phyloP scores from a whole-genome alignment of 2,797 vertebrate genomes.

The Limnodromus scolopaceus region DNA sequence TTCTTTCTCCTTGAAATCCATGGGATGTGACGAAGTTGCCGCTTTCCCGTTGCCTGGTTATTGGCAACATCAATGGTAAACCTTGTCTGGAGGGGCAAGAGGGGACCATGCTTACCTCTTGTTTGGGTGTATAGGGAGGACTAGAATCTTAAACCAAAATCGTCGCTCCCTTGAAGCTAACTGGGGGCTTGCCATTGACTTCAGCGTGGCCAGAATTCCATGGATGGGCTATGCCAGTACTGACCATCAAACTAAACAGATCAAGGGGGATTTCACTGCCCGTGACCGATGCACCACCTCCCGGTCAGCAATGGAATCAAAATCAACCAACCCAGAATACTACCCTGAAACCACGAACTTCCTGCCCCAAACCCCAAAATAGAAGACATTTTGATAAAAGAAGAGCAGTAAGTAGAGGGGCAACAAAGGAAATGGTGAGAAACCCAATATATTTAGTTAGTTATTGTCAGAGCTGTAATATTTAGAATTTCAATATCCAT shows the following conservation, averaged over 20 bases:
- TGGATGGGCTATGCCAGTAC: neutral
- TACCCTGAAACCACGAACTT: neutral
- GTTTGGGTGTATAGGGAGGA: too few species aligned
- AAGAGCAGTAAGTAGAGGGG: neutral
- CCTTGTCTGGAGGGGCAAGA: too few species aligned
- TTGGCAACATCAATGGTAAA: too few species aligned
- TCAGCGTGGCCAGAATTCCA: neutral
- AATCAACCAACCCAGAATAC: neutral
- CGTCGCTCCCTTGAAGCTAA: neutral
- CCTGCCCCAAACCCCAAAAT: neutral
- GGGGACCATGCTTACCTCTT: too few species aligned
- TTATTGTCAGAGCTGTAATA: neutral
- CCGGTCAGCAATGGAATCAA: neutral
- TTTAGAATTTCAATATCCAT: neutral
- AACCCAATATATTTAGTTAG: neutral
- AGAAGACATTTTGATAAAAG: neutral
- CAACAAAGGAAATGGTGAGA: neutral
- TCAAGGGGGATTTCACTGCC: neutral
- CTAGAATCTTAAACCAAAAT: neutral
- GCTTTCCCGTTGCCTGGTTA: too few species aligned
- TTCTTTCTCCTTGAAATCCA: too few species aligned
- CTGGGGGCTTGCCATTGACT: neutral
- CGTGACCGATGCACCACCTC: neutral
- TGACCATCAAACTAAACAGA: neutral
- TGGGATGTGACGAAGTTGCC: too few species aligned